Percentiles rank a stretch among this genome's conserved stretches.
Conservation (phyloP, 2,113 vertebrate species). For the Phalacrocorax pelagicus region DNA sequence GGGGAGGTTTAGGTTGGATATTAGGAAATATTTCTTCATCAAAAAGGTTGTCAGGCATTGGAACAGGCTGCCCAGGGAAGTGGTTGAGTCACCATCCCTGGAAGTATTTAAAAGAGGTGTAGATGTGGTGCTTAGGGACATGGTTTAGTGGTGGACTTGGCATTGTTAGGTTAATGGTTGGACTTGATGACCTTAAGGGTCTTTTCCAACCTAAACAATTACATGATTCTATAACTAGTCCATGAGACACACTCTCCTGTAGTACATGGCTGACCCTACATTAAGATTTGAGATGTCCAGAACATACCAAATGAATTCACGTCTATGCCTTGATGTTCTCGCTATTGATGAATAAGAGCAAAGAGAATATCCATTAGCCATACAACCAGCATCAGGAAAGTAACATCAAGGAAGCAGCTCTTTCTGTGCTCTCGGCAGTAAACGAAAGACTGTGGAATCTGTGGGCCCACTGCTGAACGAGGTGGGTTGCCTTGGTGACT, state of each 20-base stretch:
- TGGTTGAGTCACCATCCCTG: background rate
- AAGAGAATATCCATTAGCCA: background rate
- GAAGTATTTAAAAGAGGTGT: background rate
- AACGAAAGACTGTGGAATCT: too few species aligned
- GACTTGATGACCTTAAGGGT: background rate
- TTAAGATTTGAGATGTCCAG: background rate
- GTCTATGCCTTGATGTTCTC: background rate
- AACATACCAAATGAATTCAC: background rate
- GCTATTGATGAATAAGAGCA: background rate
- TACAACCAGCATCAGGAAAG: background rate
- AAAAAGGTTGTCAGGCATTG: background rate
- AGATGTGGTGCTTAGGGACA: background rate
- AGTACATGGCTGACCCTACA: background rate
- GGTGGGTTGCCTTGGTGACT: too few species aligned
- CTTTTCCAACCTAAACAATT: background rate
- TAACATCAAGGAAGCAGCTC: background rate
- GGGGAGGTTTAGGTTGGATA: background rate
- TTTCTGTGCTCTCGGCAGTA: background rate
- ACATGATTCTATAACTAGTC: background rate
- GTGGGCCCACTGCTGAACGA: too few species aligned
- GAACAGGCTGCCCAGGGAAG: background rate
- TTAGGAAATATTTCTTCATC: background rate
- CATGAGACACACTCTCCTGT: background rate
- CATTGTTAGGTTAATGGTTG: background rate
- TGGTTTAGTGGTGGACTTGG: background rate